phyloP scores from a whole-genome alignment of 2,797 vertebrate species.

The Diglossa cyanea region DNA sequence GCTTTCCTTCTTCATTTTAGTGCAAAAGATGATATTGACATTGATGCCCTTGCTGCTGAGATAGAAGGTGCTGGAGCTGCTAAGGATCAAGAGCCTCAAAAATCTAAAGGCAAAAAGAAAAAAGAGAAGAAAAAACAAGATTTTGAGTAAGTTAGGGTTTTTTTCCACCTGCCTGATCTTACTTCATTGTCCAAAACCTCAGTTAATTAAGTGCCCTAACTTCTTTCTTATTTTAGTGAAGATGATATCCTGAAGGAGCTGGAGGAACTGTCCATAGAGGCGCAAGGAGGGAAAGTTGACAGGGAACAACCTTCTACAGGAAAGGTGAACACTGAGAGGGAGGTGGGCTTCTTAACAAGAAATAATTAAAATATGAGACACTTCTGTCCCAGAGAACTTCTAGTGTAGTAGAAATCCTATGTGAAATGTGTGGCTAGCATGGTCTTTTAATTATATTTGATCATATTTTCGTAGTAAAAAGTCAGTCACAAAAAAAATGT shows the following conservation, averaged over 20 bases:
- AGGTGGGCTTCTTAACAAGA: neutral
- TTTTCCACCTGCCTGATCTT: neutral
- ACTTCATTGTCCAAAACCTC: neutral
- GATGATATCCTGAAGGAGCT: conserved; percentile 95
- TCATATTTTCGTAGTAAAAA: neutral
- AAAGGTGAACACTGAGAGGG: conserved; percentile 70
- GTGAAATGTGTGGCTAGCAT: neutral
- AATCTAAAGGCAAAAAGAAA: conserved; percentile 87
- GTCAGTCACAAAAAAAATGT: neutral
- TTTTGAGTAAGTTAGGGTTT: conserved; percentile 75
- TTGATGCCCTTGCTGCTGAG: conserved; percentile 90
- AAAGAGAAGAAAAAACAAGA: conserved; percentile 87
- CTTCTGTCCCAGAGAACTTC: neutral
- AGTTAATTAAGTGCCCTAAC: neutral
- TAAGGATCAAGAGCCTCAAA: conserved; percentile 84
- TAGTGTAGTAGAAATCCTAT: neutral
- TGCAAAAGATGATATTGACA: conserved; percentile 87
- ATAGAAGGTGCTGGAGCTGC: conserved; percentile 90
- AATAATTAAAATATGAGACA: neutral
- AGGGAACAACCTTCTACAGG: conserved; percentile 65
- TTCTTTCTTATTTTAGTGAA: conserved; percentile 82
- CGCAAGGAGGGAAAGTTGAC: conserved; percentile 82
- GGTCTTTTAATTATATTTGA: neutral
- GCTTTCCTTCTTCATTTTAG: conserved; percentile 63
- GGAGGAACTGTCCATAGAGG: conserved; percentile 89